Evolutionary conservation across 2,797 vertebrate genomes (phyloP), one percentile per base, ranked within the genome.

Genomic region (Benthosema pterotum): DNA sequence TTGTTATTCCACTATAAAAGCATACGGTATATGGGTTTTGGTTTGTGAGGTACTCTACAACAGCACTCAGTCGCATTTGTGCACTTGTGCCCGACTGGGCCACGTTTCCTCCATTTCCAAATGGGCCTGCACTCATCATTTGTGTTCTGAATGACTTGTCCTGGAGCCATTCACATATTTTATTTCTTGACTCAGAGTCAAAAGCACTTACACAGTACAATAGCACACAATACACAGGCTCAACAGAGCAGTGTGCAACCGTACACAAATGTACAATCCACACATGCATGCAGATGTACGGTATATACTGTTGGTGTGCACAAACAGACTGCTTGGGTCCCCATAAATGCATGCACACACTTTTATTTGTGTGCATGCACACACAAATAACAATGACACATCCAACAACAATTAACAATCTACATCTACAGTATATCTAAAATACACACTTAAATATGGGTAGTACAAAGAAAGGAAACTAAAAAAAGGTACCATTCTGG

Each of bases 181-280:
- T 75, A 79, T 79, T 82, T 81, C 71, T 71, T 25, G 55, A 85
- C 69, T 85, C 86, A 86, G 84, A 86, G 79, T 83, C 84, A 79
- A 60, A n/a, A 77, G 70, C 80, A 38, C 57, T 60, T 73, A 57
- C 77, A 74, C 71, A 51, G 65, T 60, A 58, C 57, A 73, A 66
- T 51, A 67, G 65, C 42, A 63, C 60, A 60, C 60, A 22, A 60
- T 71, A 80, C 76, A 82, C 65, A 8, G 32, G 32, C 32, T 9
- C 32, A 38, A 11, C 32, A 11, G 7, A 11, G 8, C 8, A 38
- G 32, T 38, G 32, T 38, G 32, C 32, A 8, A 0, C 32, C 32
- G 11, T 38, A 38, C 32, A 38, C 32, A 38, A 7, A 11, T 38
- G 32, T 11, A 38, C 32, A 38, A n/a, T 38, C 32, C 32, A 11